Percentiles rank a stretch among this genome's conserved stretches.
These are phyloP conservation scores for Sphaeramia orbicularis DNA, from an alignment of 2,797 vertebrate species.

Conservation along the genomic window DNA sequence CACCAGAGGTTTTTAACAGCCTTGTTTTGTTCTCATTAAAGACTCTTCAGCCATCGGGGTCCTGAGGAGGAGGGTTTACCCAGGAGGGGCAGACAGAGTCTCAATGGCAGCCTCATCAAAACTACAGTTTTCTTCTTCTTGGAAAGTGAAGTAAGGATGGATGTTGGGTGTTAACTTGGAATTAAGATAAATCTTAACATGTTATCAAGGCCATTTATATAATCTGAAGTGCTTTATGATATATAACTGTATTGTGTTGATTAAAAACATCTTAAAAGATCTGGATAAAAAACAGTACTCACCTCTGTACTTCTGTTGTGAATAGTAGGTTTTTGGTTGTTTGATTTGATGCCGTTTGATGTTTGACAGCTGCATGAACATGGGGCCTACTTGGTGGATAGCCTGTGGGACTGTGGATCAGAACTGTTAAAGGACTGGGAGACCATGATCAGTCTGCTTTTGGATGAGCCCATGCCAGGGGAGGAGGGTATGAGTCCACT, in stretches of 20 bases:
- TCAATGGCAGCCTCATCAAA: slow-evolving; percentile 95
- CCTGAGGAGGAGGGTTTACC: slow-evolving; percentile 92
- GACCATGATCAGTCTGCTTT: slow-evolving; percentile 96
- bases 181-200: background rate
- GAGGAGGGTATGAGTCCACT: slow-evolving; percentile 89
- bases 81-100: slow-evolving; percentile 94
- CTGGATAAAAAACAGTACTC: too few species aligned
- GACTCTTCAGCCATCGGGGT: slow-evolving; percentile 94
- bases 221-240: background rate
- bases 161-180: slow-evolving; percentile 4
- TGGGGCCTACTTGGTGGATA: slow-evolving; percentile 97
- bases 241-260: too few species aligned
- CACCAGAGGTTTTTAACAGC: background rate
- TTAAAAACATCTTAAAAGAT: too few species aligned
- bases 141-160: slow-evolving; percentile 92
- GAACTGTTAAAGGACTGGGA: slow-evolving; percentile 99
- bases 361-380: slow-evolving; percentile 93
- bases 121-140: slow-evolving; percentile 97
- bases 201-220: background rate
- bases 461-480: slow-evolving; percentile 94
- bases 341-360: background rate
- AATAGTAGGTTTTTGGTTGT: too few species aligned
- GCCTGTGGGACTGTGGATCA: slow-evolving; percentile 97
- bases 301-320: too few species aligned
- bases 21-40: slow-evolving; percentile 59